These are phyloP conservation scores for Papilio helenus DNA, from an alignment of 1,140 invertebrate species.

Conservation along the genomic window DNA sequence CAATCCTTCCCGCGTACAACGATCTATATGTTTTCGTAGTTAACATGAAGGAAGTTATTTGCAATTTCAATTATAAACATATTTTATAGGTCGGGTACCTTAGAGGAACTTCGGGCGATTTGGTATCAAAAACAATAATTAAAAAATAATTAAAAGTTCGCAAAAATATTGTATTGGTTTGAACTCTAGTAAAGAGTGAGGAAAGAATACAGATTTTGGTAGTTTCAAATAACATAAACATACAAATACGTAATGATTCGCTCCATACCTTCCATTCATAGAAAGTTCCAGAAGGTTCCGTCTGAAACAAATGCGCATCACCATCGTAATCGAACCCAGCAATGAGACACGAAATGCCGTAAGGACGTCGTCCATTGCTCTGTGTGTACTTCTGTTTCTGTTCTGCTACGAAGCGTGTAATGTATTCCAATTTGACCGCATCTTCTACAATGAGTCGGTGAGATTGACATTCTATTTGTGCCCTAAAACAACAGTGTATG, in stretches of 20 bases:
- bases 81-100: slow-evolving; percentile 27
- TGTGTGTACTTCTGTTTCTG: slow-evolving; percentile 98
- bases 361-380: slow-evolving; percentile 97
- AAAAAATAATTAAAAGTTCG: not conserved
- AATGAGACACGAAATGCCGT: slow-evolving; percentile 98
- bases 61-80: slow-evolving; percentile 32
- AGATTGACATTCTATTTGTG: slow-evolving; percentile 62
- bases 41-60: not conserved
- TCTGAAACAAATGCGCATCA: slow-evolving; percentile 97
- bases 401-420: slow-evolving; percentile 56
- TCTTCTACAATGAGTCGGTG: slow-evolving; percentile 57
- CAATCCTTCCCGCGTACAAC: slow-evolving; percentile 7
- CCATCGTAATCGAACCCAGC: slow-evolving; percentile 98
- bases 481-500: slow-evolving; percentile 36
- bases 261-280: slow-evolving; percentile 94
- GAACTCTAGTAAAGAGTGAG: no score
- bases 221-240: no score
- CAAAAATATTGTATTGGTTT: no score
- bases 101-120: slow-evolving; percentile 16
- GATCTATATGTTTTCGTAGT: not conserved
- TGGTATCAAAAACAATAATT: slow-evolving; percentile 7
- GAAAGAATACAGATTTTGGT: no score
- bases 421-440: slow-evolving; percentile 54
- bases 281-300: slow-evolving; percentile 98
- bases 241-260: no score